These are phyloP conservation scores for Botia almorhae DNA, from an alignment of 2,797 vertebrate species.

Conservation along the genomic window DNA sequence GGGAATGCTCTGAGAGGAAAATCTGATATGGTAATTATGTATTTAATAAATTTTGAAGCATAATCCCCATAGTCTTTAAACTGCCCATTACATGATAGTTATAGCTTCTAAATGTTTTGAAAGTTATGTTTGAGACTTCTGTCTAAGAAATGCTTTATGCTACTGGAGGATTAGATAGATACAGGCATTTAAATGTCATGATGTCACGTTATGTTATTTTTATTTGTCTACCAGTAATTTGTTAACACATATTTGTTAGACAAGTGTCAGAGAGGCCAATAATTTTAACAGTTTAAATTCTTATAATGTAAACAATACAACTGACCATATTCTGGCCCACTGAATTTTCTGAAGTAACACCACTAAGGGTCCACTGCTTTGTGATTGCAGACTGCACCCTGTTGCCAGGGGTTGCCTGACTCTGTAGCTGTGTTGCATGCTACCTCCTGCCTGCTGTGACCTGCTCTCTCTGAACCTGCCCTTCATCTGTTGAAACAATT, in stretches of 20 bases:
- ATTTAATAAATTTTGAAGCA: background rate
- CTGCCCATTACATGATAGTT: background rate
- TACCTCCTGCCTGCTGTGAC: slow-evolving; percentile 2
- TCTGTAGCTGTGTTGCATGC: background rate
- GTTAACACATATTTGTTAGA: no score
- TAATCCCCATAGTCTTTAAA: background rate
- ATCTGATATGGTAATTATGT: background rate
- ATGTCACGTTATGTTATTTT: no score
- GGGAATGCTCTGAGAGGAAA: slow-evolving; percentile 14
- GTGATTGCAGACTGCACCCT: background rate
- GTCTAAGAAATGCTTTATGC: no score
- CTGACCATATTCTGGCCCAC: background rate
- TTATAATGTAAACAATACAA: no score
- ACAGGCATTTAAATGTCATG: no score
- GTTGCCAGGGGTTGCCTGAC: slow-evolving; percentile 3
- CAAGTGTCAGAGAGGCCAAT: no score
- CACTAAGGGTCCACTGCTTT: background rate
- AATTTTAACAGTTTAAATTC: no score
- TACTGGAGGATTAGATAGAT: no score
- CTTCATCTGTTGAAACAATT: background rate
- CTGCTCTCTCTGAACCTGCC: slow-evolving; percentile 14
- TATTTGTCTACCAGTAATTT: no score
- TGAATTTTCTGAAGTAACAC: background rate
- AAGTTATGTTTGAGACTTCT: no score
- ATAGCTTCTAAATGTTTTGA: no score